phyloP scores from a whole-genome alignment of 2,888 invertebrate species.

The Plagodis pulveraria region DNA sequence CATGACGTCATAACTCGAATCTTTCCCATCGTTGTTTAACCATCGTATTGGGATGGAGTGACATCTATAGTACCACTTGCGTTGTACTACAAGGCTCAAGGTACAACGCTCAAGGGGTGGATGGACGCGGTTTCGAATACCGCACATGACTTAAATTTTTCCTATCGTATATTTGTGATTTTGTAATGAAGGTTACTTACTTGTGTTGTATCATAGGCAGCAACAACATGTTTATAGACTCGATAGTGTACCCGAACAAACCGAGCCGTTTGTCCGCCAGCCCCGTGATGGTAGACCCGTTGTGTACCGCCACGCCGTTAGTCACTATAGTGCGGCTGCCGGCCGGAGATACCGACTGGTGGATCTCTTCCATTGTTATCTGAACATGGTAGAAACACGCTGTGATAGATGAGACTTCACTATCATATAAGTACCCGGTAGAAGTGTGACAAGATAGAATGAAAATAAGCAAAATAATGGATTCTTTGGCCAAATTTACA shows the following conservation, averaged over 20 bases:
- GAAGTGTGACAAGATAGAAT: constrained; percentile 4
- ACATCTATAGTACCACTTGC: no score
- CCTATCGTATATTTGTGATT: no score
- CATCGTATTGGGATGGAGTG: no score
- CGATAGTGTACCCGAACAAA: constrained; percentile 97
- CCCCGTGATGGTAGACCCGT: constrained; percentile 77
- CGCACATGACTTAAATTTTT: no score
- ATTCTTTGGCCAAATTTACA: no score
- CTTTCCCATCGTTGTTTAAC: no score
- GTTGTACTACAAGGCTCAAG: no score
- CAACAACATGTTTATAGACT: constrained; percentile 96
- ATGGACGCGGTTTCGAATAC: no score
- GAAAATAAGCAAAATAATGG: no score
- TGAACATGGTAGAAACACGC: constrained; percentile 53
- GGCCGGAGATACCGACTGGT: constrained; percentile 68
- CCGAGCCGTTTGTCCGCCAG: constrained; percentile 93
- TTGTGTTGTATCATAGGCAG: constrained; percentile 98
- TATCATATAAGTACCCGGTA: neutral
- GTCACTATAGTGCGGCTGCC: constrained; percentile 55
- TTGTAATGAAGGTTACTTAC: constrained; percentile 81
- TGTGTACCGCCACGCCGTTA: constrained; percentile 49
- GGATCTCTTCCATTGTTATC: constrained; percentile 94
- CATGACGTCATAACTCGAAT: no score
- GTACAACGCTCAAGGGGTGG: no score
- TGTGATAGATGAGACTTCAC: neutral